A percentile compares a stretch with the other conserved stretches of the same genome.
phyloP scores from a whole-genome alignment of 2,113 vertebrate species.

The Syngnathus scovelli region DNA sequence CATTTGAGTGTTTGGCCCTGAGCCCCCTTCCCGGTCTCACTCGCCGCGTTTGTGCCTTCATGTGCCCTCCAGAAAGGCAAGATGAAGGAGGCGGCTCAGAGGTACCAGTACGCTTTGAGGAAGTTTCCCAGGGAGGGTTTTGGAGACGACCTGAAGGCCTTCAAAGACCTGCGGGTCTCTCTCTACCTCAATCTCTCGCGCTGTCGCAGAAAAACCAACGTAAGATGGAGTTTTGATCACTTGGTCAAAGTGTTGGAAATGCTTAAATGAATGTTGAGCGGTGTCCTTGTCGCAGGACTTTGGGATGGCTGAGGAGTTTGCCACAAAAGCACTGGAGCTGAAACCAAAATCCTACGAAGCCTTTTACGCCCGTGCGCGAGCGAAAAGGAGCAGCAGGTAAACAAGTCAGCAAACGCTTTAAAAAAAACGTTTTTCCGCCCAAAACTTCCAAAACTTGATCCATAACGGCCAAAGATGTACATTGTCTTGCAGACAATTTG shows the following conservation, averaged over 20 bases:
- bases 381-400: slow-evolving; percentile 98
- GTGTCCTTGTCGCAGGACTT: slow-evolving; percentile 77
- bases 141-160: slow-evolving; percentile 91
- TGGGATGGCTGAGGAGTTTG: slow-evolving; percentile 97
- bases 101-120: slow-evolving; percentile 93
- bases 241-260: not conserved
- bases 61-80: slow-evolving; percentile 85
- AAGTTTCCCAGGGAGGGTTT: slow-evolving; percentile 96
- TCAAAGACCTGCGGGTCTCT: slow-evolving; percentile 90
- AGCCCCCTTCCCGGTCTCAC: slow-evolving; percentile 26
- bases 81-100: slow-evolving; percentile 97
- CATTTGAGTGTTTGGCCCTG: slow-evolving; percentile 23
- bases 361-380: slow-evolving; percentile 91
- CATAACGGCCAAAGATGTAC: too few relatives aligned
- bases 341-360: slow-evolving; percentile 96
- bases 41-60: slow-evolving; percentile 23
- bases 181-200: slow-evolving; percentile 93
- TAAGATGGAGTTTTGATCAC: slow-evolving; percentile 64
- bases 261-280: not conserved
- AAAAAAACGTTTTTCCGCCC: too few relatives aligned
- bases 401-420: not conserved
- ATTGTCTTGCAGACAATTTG: slow-evolving; percentile 78
- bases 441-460: too few relatives aligned
- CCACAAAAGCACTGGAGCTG: slow-evolving; percentile 92
- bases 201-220: slow-evolving; percentile 96